Conservation (phyloP, 92 coral and sea anemone genomes). For the Parazoanthus atlanticus region DNA sequence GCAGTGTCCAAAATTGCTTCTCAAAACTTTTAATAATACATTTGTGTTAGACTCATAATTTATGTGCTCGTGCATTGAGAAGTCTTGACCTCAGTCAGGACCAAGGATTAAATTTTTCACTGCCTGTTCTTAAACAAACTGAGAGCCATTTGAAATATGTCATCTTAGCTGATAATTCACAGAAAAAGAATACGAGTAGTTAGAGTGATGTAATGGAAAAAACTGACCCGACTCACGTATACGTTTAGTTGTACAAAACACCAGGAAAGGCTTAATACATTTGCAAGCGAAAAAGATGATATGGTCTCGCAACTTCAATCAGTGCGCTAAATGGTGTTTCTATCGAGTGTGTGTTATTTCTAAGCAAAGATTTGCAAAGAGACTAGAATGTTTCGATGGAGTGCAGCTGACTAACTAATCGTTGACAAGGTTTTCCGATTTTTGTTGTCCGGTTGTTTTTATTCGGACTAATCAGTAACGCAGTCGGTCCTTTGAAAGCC, state of each 20-base stretch:
- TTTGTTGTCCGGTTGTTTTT: background rate
- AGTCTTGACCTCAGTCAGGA: background rate
- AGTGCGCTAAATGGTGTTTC: background rate
- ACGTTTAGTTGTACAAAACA: background rate
- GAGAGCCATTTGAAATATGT: too few species aligned
- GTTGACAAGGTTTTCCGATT: background rate
- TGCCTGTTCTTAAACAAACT: too few species aligned
- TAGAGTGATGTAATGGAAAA: background rate
- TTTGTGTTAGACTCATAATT: too few species aligned
- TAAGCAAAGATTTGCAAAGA: background rate
- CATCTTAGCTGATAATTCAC: background rate
- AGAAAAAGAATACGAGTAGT: background rate
- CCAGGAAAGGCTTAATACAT: background rate
- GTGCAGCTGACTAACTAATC: background rate
- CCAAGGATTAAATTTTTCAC: too few species aligned
- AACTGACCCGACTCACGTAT: background rate
- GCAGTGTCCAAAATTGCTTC: too few species aligned
- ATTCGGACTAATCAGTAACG: conserved; percentile 1
- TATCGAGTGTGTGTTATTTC: background rate
- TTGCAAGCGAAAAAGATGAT: background rate
- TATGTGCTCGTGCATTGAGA: background rate
- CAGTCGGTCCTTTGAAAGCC: background rate
- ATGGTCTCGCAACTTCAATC: background rate
- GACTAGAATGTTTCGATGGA: background rate
- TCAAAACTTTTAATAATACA: too few species aligned